These are phyloP conservation scores for Osmerus eperlanus DNA, from an alignment of 2,113 vertebrate genomes.

Conservation along the genomic window DNA sequence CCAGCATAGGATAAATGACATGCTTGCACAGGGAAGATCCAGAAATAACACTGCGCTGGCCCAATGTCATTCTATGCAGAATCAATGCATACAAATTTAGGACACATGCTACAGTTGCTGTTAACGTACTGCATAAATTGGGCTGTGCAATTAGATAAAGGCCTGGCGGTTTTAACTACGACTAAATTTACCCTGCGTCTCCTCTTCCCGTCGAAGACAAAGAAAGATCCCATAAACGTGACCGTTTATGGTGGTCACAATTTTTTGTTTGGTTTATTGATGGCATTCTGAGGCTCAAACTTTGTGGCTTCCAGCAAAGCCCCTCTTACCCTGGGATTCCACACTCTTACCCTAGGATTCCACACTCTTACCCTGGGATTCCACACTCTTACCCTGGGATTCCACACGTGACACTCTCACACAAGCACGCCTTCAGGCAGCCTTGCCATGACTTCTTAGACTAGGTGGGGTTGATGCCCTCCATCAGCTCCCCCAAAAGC, in stretches of 20 bases:
- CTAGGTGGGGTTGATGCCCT: constrained; percentile 30
- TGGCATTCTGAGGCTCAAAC: background rate
- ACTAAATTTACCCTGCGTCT: constrained; percentile 15
- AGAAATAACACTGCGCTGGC: constrained; percentile 28
- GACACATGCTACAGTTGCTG: constrained; percentile 27
- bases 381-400: background rate
- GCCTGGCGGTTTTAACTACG: constrained; percentile 47
- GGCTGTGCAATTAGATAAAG: constrained; percentile 21
- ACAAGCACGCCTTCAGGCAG: background rate
- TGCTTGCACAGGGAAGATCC: constrained; percentile 12
- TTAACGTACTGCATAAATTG: constrained; percentile 12
- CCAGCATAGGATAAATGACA: constrained; percentile 32
- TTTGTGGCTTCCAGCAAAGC: background rate
- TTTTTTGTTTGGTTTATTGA: constrained; percentile 40
- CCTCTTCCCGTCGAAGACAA: constrained; percentile 21
- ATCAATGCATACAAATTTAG: constrained; percentile 27
- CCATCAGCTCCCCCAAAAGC: constrained; percentile 8
- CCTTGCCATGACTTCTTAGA: constrained; percentile 12
- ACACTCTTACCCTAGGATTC: background rate
- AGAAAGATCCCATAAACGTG: constrained; percentile 38
- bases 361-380: background rate
- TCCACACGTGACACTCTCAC: background rate
- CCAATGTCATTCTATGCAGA: constrained; percentile 30
- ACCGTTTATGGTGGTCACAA: constrained; percentile 1
- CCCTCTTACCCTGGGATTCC: background rate